Conservation (phyloP, 2,888 invertebrate genomes). For the Synergus japonicus region DNA sequence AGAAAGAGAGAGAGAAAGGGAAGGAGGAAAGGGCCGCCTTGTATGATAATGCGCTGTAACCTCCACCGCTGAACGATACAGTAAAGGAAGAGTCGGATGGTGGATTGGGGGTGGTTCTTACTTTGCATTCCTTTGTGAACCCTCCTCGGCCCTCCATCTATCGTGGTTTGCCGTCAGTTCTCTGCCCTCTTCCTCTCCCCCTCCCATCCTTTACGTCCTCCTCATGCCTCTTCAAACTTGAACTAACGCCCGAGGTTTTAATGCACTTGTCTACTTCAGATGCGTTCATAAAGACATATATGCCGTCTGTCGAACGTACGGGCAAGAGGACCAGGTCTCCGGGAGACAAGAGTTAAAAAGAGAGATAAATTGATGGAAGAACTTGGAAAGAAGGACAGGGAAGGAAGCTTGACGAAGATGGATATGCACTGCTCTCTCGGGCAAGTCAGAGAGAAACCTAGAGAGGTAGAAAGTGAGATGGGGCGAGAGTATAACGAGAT, state of each 20-base stretch:
- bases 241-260: constrained; percentile 77
- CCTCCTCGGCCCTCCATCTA: constrained; percentile 67
- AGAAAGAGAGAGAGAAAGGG: constrained; percentile 62
- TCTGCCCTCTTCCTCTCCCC: constrained; percentile 42
- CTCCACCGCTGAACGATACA: constrained; percentile 59
- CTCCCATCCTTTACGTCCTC: constrained; percentile 25
- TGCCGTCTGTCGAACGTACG: constrained; percentile 70
- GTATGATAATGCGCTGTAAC: constrained; percentile 67
- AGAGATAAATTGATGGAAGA: constrained; percentile 54
- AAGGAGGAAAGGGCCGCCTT: constrained; percentile 64
- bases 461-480: constrained; percentile 45
- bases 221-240: constrained; percentile 70
- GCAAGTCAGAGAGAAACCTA: constrained; percentile 43
- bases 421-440: constrained; percentile 52
- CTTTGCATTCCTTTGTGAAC: constrained; percentile 77
- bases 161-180: constrained; percentile 14
- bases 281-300: constrained; percentile 75
- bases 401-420: constrained; percentile 51
- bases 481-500: constrained; percentile 53
- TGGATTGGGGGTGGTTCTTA: constrained; percentile 69
- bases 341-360: constrained; percentile 55
- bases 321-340: constrained; percentile 52
- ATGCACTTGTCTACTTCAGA: constrained; percentile 77
- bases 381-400: constrained; percentile 50
- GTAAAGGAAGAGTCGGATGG: constrained; percentile 65